Percentiles rank a stretch among this genome's conserved stretches.
Conservation (phyloP, 1,140 invertebrate genomes). For the Stenopsyche tienmushanensis region DNA sequence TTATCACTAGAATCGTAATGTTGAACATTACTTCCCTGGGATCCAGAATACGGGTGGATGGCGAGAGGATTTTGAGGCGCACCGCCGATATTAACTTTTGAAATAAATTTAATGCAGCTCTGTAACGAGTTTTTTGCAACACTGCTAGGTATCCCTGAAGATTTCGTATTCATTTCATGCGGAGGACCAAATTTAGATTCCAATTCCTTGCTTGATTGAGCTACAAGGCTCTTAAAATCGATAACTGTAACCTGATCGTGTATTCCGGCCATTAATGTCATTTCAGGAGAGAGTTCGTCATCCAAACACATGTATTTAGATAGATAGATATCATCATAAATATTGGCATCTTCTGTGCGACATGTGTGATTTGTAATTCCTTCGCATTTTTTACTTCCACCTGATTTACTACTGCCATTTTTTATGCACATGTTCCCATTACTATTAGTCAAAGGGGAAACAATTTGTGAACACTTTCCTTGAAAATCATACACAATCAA, state of each 20-base stretch:
- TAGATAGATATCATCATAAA: constrained; percentile 54
- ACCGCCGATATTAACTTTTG: constrained; percentile 22
- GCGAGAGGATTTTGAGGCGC: constrained; percentile 27
- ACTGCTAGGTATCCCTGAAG: background rate
- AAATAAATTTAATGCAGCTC: constrained; percentile 31
- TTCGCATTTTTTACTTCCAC: constrained; percentile 54
- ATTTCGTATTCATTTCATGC: constrained; percentile 46
- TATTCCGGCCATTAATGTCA: constrained; percentile 43
- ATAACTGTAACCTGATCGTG: constrained; percentile 51
- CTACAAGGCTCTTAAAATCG: constrained; percentile 53
- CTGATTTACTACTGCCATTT: constrained; percentile 51
- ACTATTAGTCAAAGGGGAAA: constrained; percentile 46
- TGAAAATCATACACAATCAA: constrained; percentile 54
- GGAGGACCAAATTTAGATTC: constrained; percentile 51
- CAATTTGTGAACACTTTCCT: constrained; percentile 47
- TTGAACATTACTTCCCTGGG: constrained; percentile 17
- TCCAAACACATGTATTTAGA: constrained; percentile 49
- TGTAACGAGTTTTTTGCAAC: constrained; percentile 14
- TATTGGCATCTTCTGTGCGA: constrained; percentile 48
- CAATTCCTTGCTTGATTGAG: constrained; percentile 50
- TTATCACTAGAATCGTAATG: constrained; percentile 26
- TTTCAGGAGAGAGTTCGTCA: constrained; percentile 52
- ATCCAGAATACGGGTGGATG: constrained; percentile 21
- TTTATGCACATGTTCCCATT: constrained; percentile 46
- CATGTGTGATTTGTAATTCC: constrained; percentile 43